Base-by-base conservation (phyloP, 2,888 invertebrate species). In the Sicus ferrugineus region DNA sequence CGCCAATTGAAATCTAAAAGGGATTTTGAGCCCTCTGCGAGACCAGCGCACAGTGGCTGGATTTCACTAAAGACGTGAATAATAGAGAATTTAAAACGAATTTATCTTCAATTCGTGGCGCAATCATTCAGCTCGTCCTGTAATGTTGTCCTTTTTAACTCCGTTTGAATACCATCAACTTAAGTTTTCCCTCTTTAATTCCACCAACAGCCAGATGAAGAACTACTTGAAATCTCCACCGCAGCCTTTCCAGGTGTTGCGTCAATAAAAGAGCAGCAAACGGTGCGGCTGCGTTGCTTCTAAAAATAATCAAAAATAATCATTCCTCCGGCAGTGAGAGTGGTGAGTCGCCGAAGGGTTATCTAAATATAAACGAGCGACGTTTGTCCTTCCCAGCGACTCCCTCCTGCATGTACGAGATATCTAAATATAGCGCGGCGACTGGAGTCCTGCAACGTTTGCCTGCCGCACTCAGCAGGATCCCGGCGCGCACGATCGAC, bases 221-320 rank as follows among this genome's bases (percentile, higher is more conserved):
- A n/a, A n/a, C n/a, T 11, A 9, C 11, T 38, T 38, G 7, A 38
- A 38, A 9, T 11, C 38, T 38, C 11, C 38, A 38, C 38, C 11
- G 11, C 14, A 42, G 42, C 16, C 14, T 42, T 16, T 14, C 42
- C 42, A 42, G 42, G 42, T 42, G 42, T 16, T 16, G 50, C 6
- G 19, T 50, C 50, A 50, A 21, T 50, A 11, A 19, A 50, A 50
- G 50, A n/a, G 21, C 14, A 19, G 14, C 26, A 16, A 54, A 54
- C 26, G 28, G 28, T 9, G 26, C 23, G 54, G 7, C 26, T 26
- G 52, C 52, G 21, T 52, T 23, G n/a, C n/a, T 42, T 42, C 42
- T 42, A 54, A 5, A 54, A 54, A 54, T 54, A 54, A 28, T 16
- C 50, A 0, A 52, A 54, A 54, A 54, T 54, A 52, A 23, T 23